A percentile compares a stretch with the other conserved stretches of the same genome.
Conservation (phyloP, 2,113 vertebrate genomes). For the Pycnonotus jocosus region DNA sequence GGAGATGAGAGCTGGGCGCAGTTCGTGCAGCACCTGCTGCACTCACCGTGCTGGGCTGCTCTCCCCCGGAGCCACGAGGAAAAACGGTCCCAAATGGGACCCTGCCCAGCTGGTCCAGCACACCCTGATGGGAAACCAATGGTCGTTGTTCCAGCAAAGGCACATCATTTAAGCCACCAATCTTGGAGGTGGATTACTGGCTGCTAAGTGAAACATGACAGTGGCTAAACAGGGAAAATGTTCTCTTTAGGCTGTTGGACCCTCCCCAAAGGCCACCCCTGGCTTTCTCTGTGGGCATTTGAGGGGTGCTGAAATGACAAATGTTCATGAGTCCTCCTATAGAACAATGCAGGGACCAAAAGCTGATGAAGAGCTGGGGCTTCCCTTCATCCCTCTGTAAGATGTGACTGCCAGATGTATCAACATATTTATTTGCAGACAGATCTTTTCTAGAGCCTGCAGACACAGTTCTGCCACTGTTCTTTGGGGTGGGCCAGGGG, state of each 20-base stretch:
- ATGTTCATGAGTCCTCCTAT: not conserved
- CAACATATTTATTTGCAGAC: not conserved
- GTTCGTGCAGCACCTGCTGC: not conserved
- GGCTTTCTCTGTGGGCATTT: not conserved
- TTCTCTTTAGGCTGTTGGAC: not conserved
- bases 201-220: not conserved
- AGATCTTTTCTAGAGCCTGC: not conserved
- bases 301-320: not conserved
- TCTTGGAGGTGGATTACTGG: too few relatives aligned
- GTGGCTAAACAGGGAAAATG: not conserved
- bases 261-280: not conserved
- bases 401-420: too few relatives aligned
- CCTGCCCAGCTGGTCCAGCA: not conserved
- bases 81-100: fast-evolving
- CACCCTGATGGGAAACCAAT: fast-evolving
- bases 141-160: not conserved
- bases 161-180: fast-evolving
- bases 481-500: too few relatives aligned
- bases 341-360: not conserved
- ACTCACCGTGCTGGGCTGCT: too few relatives aligned
- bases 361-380: not conserved
- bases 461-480: not conserved
- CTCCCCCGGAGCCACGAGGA: fast-evolving
- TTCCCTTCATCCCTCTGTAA: not conserved
- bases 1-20: not conserved